A percentile compares a stretch with the other conserved stretches of the same genome.
These are phyloP conservation scores for Creontiades dilutus DNA, from an alignment of 2,888 invertebrate species.

Conservation along the genomic window DNA sequence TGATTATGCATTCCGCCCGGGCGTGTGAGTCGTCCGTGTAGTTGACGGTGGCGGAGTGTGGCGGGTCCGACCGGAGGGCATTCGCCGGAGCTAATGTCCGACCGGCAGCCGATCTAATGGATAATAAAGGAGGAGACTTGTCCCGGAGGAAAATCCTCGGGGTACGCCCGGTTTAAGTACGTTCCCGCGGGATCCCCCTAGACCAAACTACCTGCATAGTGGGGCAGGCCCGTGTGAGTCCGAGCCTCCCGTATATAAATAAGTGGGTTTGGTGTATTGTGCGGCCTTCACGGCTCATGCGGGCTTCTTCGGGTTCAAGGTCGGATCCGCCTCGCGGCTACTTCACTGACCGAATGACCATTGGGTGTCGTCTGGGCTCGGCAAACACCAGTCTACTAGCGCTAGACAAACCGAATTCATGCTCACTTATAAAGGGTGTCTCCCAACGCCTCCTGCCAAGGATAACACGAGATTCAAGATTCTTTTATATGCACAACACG, in stretches of 20 bases:
- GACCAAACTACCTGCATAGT: constrained; percentile 39
- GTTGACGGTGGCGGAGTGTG: not conserved
- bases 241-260: not conserved
- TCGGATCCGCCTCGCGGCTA: not conserved
- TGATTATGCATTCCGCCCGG: not conserved
- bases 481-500: too few species aligned
- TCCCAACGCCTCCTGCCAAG: too few species aligned
- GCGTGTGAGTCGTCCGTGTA: not conserved
- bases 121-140: constrained; percentile 38
- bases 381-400: not conserved
- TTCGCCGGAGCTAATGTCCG: constrained; percentile 19
- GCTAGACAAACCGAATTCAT: too few species aligned
- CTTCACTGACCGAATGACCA: constrained; percentile 19
- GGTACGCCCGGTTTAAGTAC: not conserved
- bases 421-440: too few species aligned
- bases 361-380: not conserved
- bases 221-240: not conserved
- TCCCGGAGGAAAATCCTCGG: not conserved
- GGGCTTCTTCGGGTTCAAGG: constrained; percentile 9
- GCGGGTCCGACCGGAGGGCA: not conserved
- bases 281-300: not conserved
- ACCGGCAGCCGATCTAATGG: constrained; percentile 44
- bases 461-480: too few species aligned
- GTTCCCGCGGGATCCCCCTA: not conserved
- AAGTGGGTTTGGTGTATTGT: not conserved